Base-by-base conservation (phyloP, 1,140 invertebrate genomes). In the Drosophila saltans region DNA sequence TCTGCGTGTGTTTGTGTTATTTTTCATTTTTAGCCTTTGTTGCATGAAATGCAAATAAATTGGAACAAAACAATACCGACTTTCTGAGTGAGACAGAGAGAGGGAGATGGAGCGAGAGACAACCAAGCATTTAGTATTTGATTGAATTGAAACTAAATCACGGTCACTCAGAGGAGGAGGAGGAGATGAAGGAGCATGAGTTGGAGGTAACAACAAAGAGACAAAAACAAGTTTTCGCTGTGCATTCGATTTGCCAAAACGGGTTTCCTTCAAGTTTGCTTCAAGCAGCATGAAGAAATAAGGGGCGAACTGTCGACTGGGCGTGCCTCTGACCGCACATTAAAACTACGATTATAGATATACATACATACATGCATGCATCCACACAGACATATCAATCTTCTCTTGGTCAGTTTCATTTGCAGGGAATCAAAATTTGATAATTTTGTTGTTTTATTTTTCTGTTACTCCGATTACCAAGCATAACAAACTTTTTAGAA, bases 161-260 rank as follows among this genome's bases (percentile, higher is more conserved):
- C 80, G 82, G 82, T 88, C 83, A 86, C 69, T 65, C 75, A 4
- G 28, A 43, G 52, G 52, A 63, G 43, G 36, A 36, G 16, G 40
- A 52, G 66, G 45, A 40, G 39, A 40, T 40, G 39, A 40, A 48
- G 21, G 45, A 52, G 45, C 21, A 26, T 52, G 21, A 59, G 45
- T 41, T 69, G 63, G 33, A 36, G 33, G 33, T 36, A 36, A 36
- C 33, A 36, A 30, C 1, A 36, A 36, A 36, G 6, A 36, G 33
- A 36, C 33, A 36, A 73, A 70, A 77, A 78, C 66, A 62, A 74
- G 75, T 78, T 71, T 62, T 9, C 48, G 16, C 48, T 16, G 67
- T 63, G 72, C 66, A 75, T 66, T 80, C 70, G 66, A 85, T 88
- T 88, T 88, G 79, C 82, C 60, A 10, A 82, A 86, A 86, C 82